Evolutionary conservation across 2,888 invertebrate genomes (phyloP).

Genomic region (Xestia xanthographa): DNA sequence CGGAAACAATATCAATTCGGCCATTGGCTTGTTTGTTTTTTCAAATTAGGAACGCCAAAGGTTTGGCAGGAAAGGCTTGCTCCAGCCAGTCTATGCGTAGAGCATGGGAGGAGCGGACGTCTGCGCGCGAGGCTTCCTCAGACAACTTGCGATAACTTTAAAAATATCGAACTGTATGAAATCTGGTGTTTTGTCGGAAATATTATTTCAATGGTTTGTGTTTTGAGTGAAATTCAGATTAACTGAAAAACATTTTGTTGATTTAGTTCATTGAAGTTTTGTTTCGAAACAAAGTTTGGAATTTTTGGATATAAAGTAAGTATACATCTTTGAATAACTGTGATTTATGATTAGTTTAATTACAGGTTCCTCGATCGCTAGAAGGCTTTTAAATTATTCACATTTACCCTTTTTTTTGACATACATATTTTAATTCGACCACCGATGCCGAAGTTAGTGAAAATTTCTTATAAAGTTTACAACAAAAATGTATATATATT

Average conservation of each 20-base stretch:
- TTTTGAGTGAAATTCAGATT: slow-evolving; percentile 32
- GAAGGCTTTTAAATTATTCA: background rate
- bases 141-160: slow-evolving; percentile 52
- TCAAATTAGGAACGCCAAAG: slow-evolving; percentile 30
- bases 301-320: slow-evolving; percentile 39
- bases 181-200: slow-evolving; percentile 4
- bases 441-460: background rate
- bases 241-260: slow-evolving; percentile 3
- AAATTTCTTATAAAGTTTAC: background rate
- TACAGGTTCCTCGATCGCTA: background rate
- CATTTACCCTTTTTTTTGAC: background rate
- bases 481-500: no score
- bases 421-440: background rate
- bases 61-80: slow-evolving; percentile 30
- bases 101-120: slow-evolving; percentile 52
- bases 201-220: slow-evolving; percentile 26
- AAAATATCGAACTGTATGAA: slow-evolving; percentile 24
- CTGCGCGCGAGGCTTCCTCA: slow-evolving; percentile 32
- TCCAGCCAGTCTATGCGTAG: slow-evolving; percentile 53
- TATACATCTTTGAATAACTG: slow-evolving; percentile 10
- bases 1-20: slow-evolving; percentile 26
- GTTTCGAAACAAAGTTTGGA: slow-evolving; percentile 26
- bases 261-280: slow-evolving; percentile 12
- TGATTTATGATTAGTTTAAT: background rate
- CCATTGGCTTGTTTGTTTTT: slow-evolving; percentile 38